Evolutionary conservation across 1,140 invertebrate genomes (phyloP), one percentile per base, ranked within the genome.

Genomic region (Heliconius congener): DNA sequence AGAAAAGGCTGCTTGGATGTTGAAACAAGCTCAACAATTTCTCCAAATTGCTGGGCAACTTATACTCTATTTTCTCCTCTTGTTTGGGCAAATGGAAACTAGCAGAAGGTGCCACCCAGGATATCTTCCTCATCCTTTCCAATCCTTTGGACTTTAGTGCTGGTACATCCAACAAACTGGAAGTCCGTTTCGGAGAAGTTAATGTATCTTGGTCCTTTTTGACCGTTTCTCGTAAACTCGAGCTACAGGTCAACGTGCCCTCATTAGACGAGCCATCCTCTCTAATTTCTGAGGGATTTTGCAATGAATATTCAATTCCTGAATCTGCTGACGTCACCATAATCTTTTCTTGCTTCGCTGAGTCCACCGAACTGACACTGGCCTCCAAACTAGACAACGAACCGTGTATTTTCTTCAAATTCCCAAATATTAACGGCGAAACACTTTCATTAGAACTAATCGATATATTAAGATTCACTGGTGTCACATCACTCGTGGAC

Each of bases 11-110:
- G 50, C 91, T 91, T 8, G 95, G 95, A 83, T 95, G 95, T 77
- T 95, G 95, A 85, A 96, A 96, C 6, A 96, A 81, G 52, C 95
- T 96, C 0, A 96, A 85, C 23, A 96, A 81, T 85, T 96, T 96
- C 79, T 96, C 95, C 46, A 95, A 88, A 82, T 95, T 94, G 37
- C 93, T 93, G 0, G 95, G 95, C 3, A 89, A 71, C 79, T 94
- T 95, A n/a, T 84, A 84, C 42, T 89, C 86, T 5, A 93, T 85
- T 73, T 87, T 90, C 1, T 94, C 94, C 39, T 92, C 92, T 8
- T 89, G 87, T 79, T 87, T 90, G 2, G 90, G 90, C 78, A 93
- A 88, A 71, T 91, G 88, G 75, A 93, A 92, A 73, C 91, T 93
- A 5, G 92, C 85, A 8, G 94, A 93, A 1, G 93, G 91, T 1